These are phyloP conservation scores for Galaxea fascicularis DNA, from an alignment of 92 coral and sea anemone genomes.

Conservation along the genomic window DNA sequence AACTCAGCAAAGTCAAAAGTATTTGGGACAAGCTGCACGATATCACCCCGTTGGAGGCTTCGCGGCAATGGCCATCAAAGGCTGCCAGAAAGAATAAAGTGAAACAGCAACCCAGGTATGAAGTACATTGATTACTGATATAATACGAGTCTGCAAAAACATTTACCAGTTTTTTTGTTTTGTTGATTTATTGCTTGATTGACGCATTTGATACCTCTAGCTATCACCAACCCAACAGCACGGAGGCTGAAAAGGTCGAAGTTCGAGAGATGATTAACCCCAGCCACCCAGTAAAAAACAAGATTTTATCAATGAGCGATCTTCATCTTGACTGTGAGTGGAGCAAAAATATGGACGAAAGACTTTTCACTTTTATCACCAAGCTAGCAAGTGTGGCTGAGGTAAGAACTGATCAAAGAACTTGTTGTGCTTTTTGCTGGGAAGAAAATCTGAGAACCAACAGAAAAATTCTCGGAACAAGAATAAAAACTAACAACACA, in stretches of 20 bases:
- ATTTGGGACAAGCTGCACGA: constrained; percentile 9
- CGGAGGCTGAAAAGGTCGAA: not conserved
- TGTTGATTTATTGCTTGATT: too few relatives aligned
- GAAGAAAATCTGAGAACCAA: too few relatives aligned
- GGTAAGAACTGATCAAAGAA: not conserved
- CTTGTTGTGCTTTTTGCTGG: too few relatives aligned
- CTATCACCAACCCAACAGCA: constrained; percentile 19
- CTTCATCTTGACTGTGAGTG: constrained; percentile 42
- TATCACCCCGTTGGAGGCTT: constrained; percentile 11
- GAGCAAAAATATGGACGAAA: constrained; percentile 23
- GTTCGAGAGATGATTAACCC: constrained; percentile 46
- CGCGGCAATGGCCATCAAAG: constrained; percentile 13
- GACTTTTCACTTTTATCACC: constrained; percentile 17
- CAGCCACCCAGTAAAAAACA: constrained; percentile 21
- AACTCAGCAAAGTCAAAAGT: not conserved
- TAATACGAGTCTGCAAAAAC: too few relatives aligned
- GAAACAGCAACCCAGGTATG: constrained; percentile 26
- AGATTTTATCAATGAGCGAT: constrained; percentile 40
- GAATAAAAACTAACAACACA: too few relatives aligned
- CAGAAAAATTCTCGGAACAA: too few relatives aligned
- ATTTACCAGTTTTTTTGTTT: too few relatives aligned
- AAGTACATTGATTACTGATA: too few relatives aligned
- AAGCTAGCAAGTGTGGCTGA: constrained; percentile 28
- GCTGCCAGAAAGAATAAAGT: not conserved
- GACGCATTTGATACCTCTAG: too few relatives aligned